A percentile compares a stretch with the other conserved stretches of the same genome.
Evolutionary conservation across 2,888 invertebrate genomes (phyloP).

Genomic region (Morpho helenor): DNA sequence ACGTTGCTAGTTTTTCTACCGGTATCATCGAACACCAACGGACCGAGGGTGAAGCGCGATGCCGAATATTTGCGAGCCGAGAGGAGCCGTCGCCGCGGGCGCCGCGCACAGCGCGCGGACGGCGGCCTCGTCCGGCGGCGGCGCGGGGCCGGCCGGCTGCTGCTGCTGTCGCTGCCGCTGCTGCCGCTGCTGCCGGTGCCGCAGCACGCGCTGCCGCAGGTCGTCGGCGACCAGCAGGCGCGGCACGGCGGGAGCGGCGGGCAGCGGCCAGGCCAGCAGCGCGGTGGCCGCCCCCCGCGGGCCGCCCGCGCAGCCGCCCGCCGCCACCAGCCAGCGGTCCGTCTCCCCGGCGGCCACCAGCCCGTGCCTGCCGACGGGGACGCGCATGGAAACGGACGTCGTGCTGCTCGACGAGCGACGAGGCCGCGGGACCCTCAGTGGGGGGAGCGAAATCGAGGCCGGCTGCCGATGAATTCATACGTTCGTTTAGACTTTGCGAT

Average conservation of each 20-base stretch:
- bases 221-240: conserved; percentile 27
- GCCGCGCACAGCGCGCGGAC: conserved; percentile 47
- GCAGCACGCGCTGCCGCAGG: conserved; percentile 29
- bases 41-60: conserved; percentile 40
- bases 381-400: background rate
- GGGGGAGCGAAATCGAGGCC: no score
- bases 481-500: no score
- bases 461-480: no score
- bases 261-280: conserved; percentile 40
- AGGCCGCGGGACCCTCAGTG: background rate
- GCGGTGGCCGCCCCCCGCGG: conserved; percentile 30
- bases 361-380: conserved; percentile 23
- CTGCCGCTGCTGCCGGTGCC: conserved; percentile 14
- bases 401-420: background rate
- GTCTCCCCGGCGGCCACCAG: conserved; percentile 20
- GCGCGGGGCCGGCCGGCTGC: conserved; percentile 9
- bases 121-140: conserved; percentile 32
- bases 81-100: conserved; percentile 28
- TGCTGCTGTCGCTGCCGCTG: conserved; percentile 10
- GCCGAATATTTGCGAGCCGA: conserved; percentile 37
- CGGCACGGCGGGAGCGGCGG: conserved; percentile 23
- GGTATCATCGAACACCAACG: background rate
- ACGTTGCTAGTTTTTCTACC: no score
- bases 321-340: conserved; percentile 31
- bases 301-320: conserved; percentile 29